Evolutionary conservation across 2,888 invertebrate genomes (phyloP), one percentile per base, ranked within the genome.

Genomic region (Linhomoeus sp.): DNA sequence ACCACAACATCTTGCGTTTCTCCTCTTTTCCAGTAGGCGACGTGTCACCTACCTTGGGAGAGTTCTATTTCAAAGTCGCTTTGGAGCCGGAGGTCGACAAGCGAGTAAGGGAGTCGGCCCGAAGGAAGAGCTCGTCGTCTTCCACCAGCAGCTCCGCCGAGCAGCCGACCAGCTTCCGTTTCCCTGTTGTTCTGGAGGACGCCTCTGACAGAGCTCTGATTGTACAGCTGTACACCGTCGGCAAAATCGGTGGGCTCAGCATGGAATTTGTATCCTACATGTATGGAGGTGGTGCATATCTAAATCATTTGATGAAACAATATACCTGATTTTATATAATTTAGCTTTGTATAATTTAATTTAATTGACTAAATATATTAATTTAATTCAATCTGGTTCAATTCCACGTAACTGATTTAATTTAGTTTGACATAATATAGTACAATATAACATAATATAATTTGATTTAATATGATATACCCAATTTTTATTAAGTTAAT

Each of bases 151-250:
- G 19, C 12, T 25, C 43, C 14, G 43, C 42, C 14, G 7, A 41
- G 23, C 7, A 23, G 17, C 23, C 5, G 19, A 43, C 3, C 24
- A 29, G 41, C n/a, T 50, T 50, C 45, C 48, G 49, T 35, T 50
- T 50, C 39, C 43, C 50, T 9, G 14, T 50, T 9, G 26, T 43
- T n/a, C 48, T 42, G 25, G 50, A 50, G 19, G 50, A 50, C 12
- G 17, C 49, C 9, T 3, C 46, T 7, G 50, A 50, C 36, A 42
- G 41, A 20, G 41, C 41, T 1, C 41, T 50, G 20, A n/a, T 19
- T 3, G 19, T 50, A 5, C 45, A 50, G 23, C 15, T 50, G 23
- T 36, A 42, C 26, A 45, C 45, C 20, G 20, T 37, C 2, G 20
- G 35, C 5, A 43, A 44, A 37, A 20, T 47, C 20, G 49, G 49